Evolutionary conservation across 2,113 vertebrate species (phyloP).

Genomic region (Amphilophus citrinellus): DNA sequence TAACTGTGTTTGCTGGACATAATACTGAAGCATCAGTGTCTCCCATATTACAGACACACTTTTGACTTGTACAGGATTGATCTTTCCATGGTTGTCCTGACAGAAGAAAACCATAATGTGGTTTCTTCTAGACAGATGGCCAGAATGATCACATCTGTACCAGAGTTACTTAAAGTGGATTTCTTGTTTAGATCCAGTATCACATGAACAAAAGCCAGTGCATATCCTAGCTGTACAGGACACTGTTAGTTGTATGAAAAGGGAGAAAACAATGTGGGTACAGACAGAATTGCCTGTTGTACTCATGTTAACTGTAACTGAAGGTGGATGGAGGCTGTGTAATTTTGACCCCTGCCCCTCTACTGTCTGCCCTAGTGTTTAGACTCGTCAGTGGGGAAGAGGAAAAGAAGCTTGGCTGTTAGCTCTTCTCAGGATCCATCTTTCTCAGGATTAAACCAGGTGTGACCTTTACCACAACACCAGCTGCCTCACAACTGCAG

Average conservation of each 20-base stretch:
- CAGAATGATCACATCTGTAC: constrained; percentile 59
- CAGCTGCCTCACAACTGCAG: constrained; percentile 76
- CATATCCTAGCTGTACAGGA: constrained; percentile 21
- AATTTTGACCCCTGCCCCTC: constrained; percentile 99
- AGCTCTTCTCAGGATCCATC: constrained; percentile 99
- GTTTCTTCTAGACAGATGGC: constrained; percentile 50
- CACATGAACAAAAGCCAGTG: constrained; percentile 13
- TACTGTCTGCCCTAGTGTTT: constrained; percentile 99
- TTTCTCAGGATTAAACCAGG: constrained; percentile 99
- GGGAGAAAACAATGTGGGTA: constrained; percentile 51
- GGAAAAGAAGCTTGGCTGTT: constrained; percentile 99
- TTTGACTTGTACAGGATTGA: constrained; percentile 32
- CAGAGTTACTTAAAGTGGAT: constrained; percentile 14
- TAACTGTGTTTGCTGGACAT: background rate
- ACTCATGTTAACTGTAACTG: constrained; percentile 73
- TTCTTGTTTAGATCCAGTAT: constrained; percentile 24
- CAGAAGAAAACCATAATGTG: constrained; percentile 30
- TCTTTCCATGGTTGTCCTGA: constrained; percentile 39
- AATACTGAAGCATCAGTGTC: background rate
- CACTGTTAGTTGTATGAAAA: constrained; percentile 31
- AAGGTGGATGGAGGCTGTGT: constrained; percentile 82
- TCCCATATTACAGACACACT: background rate
- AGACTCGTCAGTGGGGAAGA: constrained; percentile 99
- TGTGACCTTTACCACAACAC: constrained; percentile 98
- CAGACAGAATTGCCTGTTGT: constrained; percentile 69